Evolutionary conservation across 2,797 vertebrate species (phyloP), one percentile per base, ranked within the genome.

Genomic region (Dermochelys coriacea): DNA sequence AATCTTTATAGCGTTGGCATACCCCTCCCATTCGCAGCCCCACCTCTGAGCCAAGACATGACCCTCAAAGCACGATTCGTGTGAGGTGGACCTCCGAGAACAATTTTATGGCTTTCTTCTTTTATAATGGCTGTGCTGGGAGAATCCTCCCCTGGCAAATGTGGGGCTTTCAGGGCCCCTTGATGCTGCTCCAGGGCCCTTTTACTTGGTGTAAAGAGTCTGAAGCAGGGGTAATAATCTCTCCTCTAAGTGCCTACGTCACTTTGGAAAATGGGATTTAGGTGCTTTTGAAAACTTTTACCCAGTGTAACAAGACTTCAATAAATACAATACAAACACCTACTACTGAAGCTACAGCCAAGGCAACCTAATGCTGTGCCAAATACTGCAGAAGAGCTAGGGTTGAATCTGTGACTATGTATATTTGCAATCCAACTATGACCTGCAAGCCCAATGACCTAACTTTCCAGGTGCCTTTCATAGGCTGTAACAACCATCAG

Each of bases 241-340:
- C n/a, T 37, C 64, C n/a, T 31, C 4, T 6, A 45, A 68, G 79
- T 52, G 45, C 52, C 83, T 54, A 68, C 9, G 8, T 68, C 64
- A 68, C 34, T 68, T 68, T 19, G 37, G 18, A 68, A 68, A 68
- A 68, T 68, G 34, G 61, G n/a, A 64, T 64, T n/a, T 64, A 64
- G n/a, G 61, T n/a, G 9, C 45, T 92, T 87, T 18, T 25, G 80
- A 79, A 82, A 79, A 84, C 90, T 61, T 61, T 64, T 79, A 94
- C 86, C n/a, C 25, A 57, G 68, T 52, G 15, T 64, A 61, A 82
- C 47, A n/a, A 75, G 82, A 74, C 61, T 52, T n/a, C n/a, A n/a
- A n/a, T n/a, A n/a, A n/a, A n/a, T n/a, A n/a, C n/a, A n/a, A n/a
- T n/a, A n/a, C n/a, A n/a, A n/a, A n/a, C n/a, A n/a, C n/a, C n/a